Percentiles rank a stretch among this genome's conserved stretches.
These are phyloP conservation scores for Clarias gariepinus DNA, from an alignment of 2,113 vertebrate species.

Conservation along the genomic window DNA sequence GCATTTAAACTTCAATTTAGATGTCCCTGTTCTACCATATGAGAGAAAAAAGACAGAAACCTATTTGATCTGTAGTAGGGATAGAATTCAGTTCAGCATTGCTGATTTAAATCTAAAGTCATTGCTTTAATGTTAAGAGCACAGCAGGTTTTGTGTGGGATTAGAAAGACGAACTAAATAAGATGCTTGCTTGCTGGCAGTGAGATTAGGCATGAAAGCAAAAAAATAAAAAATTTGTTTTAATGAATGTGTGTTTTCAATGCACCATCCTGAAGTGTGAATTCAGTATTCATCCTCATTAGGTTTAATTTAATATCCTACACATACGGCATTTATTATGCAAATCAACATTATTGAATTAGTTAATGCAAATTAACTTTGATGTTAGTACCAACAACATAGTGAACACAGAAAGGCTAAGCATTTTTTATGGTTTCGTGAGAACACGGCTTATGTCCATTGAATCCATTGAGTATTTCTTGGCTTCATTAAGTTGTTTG, in stretches of 20 bases:
- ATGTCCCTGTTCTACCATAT: slow-evolving; percentile 9
- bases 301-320: neutral
- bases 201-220: neutral
- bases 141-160: neutral
- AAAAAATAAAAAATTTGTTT: neutral
- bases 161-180: neutral
- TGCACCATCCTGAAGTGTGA: neutral
- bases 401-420: neutral
- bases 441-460: neutral
- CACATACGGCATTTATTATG: neutral
- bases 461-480: neutral
- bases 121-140: slow-evolving; percentile 36
- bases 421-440: neutral
- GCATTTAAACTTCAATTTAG: slow-evolving; percentile 49
- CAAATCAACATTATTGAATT: neutral
- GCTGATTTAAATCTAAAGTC: slow-evolving; percentile 37
- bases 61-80: slow-evolving; percentile 34
- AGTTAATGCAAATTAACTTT: neutral
- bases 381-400: neutral
- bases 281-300: neutral
- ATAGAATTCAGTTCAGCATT: slow-evolving; percentile 31
- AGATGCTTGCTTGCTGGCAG: neutral
- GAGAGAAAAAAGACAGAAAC: slow-evolving; percentile 33
- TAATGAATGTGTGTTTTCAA: neutral
- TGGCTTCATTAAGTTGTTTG: neutral